These are phyloP conservation scores for Clarias laeviceps DNA, from an alignment of 2,797 vertebrate genomes.

Conservation along the genomic window DNA sequence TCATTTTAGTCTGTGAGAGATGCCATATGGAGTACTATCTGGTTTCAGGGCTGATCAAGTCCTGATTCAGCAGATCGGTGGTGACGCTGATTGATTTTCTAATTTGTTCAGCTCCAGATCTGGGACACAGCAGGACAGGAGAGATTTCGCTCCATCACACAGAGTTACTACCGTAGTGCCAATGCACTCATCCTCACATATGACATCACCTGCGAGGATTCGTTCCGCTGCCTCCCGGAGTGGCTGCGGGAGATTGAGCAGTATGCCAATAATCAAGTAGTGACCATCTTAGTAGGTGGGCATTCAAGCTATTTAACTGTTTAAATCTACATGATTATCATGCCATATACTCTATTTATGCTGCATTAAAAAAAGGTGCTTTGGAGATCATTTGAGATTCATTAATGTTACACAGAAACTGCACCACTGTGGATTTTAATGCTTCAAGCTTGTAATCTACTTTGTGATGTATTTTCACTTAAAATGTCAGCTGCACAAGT, in stretches of 20 bases:
- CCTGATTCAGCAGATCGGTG: slow-evolving; percentile 13
- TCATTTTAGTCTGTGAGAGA: slow-evolving; percentile 14
- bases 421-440: not conserved
- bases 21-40: slow-evolving; percentile 9
- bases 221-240: slow-evolving; percentile 98
- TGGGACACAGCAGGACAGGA: slow-evolving; percentile 99
- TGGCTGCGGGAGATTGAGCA: slow-evolving; percentile 98
- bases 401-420: not conserved
- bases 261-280: slow-evolving; percentile 98
- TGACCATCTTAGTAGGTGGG: slow-evolving; percentile 98
- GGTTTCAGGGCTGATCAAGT: not conserved
- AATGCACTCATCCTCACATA: slow-evolving; percentile 98
- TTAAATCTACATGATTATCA: too few relatives aligned
- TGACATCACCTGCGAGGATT: slow-evolving; percentile 98
- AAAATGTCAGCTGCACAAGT: not conserved
- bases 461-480: not conserved
- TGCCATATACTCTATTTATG: not conserved
- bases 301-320: not conserved
- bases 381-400: too few relatives aligned
- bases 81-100: slow-evolving; percentile 27
- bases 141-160: slow-evolving; percentile 98
- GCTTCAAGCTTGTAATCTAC: not conserved
- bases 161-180: slow-evolving; percentile 98
- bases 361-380: not conserved
- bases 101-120: slow-evolving; percentile 88